Base-by-base conservation (phyloP, 2,797 vertebrate genomes). In the Knipowitschia caucasica region DNA sequence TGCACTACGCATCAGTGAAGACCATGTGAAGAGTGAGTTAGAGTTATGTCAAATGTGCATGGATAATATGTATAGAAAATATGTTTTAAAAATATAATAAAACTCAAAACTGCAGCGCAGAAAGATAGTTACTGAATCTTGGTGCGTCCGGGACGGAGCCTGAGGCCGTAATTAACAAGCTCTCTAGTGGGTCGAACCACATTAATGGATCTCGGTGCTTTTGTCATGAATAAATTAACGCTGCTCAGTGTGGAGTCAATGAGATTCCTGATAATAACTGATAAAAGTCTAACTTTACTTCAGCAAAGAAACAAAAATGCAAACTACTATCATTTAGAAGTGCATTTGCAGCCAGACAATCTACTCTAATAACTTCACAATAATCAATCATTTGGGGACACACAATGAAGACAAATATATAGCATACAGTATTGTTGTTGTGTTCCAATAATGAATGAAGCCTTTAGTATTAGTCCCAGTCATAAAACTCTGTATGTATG, bases 171-270 rank as follows among this genome's bases (percentile, higher is more conserved):
- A 47, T 47, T 47, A 47, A 30, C 17, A 5, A 12, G 5, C 45
- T 31, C 45, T 29, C 26, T 47, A 30, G 45, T 47, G 45, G 45
- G 45, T 31, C 45, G 45, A 20, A 29, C 45, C 17, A 4, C 45
- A 47, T 47, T 47, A 47, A 20, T 47, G 45, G 26, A 30, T 27
- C 42, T 44, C 27, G 25, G 24, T 44, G 42, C 27, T 44, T 44
- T 44, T 44, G 42, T 31, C 26, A 47, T 47, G 45, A 47, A 47
- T 47, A 47, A 47, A 47, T 47, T 47, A 47, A 47, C 45, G 30
- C 31, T 20, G 17, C 45, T 18, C 45, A 47, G 45, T 47, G 45
- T 47, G 45, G 9, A 27, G 45, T 30, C 45, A 21, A 21, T 31
- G 27, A 47, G 20, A 31, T 31, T 31, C 4, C 11, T 7, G 18